A percentile compares a stretch with the other conserved stretches of the same genome.
These are phyloP conservation scores for Rhynchotus rufescens DNA, from an alignment of 2,797 vertebrate genomes.

Conservation along the genomic window DNA sequence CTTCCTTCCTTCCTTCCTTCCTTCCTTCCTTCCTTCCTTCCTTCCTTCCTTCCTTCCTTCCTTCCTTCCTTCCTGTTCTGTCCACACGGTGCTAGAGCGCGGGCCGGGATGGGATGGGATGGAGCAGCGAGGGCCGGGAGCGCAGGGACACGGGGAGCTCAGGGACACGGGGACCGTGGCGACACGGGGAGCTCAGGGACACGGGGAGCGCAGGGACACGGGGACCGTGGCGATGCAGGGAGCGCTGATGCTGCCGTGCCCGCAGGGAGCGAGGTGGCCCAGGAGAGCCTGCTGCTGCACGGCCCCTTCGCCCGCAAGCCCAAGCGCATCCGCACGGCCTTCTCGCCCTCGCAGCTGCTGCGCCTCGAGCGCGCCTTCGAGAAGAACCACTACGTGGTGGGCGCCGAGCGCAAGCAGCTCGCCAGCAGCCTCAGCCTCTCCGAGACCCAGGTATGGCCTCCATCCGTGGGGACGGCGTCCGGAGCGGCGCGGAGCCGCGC, in stretches of 20 bases:
- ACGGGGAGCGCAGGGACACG: too few relatives aligned
- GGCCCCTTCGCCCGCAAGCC: slow-evolving; percentile 96
- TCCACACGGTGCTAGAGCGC: background rate
- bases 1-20: too few relatives aligned
- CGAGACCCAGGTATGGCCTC: slow-evolving; percentile 89
- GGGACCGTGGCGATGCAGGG: background rate
- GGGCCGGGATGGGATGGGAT: background rate
- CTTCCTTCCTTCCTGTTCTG: too few relatives aligned
- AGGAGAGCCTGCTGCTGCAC: slow-evolving; percentile 94
- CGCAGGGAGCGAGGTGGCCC: slow-evolving; percentile 91
- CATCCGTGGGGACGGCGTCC: too few relatives aligned
- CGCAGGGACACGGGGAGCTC: too few relatives aligned
- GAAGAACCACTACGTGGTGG: slow-evolving; percentile 99
- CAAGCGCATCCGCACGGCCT: slow-evolving; percentile 97
- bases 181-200: too few relatives aligned
- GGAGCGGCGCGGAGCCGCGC: too few relatives aligned
- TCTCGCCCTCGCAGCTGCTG: slow-evolving; percentile 96
- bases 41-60: too few relatives aligned
- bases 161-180: too few relatives aligned
- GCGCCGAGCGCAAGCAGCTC: slow-evolving; percentile 95
- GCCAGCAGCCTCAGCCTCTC: slow-evolving; percentile 94
- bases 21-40: too few relatives aligned
- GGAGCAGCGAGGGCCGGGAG: too few relatives aligned
- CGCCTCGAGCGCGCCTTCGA: slow-evolving; percentile 95
- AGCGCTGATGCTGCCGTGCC: background rate